Evolutionary conservation across 2,888 invertebrate genomes (phyloP), one percentile per base, ranked within the genome.

Genomic region (Drosophila anomalata): DNA sequence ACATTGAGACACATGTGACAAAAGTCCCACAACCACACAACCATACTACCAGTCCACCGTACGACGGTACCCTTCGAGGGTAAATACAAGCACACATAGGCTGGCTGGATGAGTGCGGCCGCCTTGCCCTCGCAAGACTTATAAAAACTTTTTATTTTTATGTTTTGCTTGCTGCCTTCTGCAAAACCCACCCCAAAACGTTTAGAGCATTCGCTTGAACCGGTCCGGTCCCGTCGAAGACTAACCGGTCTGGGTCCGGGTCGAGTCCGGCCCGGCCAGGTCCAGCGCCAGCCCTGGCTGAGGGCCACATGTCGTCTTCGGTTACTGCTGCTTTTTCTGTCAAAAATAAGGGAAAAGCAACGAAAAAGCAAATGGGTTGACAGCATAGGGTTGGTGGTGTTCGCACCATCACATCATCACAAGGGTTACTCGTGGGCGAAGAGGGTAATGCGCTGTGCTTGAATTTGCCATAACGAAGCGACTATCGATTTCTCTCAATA

Each of bases 61-160:
- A 12, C 36, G 17, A 1, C 14, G 11, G 17, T 79, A 82, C 83
- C 82, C 82, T 86, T 82, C 87, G 73, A 77, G 77, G 77, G 44
- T 77, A 75, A 65, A 77, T 50, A 51, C 60, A 61, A 48, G 47
- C 39, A 17, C 29, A 68, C 48, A 67, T 67, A 63, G 63, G 74
- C 69, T 63, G 65, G 44, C 41, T 48, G 56, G 58, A 29, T 61
- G 33, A 48, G 60, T 67, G 46, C 42, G 66, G 33, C 65, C 50
- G 60, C 54, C 69, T 70, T 74, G 76, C 82, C 82, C 82, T 81
- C 73, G 48, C 65, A 77, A 81, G 77, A 85, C 87, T 87, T 87
- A 84, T 84, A 85, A 85, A 84, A 85, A 85, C 55, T 87, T 87
- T 87, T 85, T 87, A 87, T 85, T 85, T 84, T 79, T 77, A 78